phyloP scores from a whole-genome alignment of 2,888 invertebrate species.

The Caenorhabditis doughertyi region DNA sequence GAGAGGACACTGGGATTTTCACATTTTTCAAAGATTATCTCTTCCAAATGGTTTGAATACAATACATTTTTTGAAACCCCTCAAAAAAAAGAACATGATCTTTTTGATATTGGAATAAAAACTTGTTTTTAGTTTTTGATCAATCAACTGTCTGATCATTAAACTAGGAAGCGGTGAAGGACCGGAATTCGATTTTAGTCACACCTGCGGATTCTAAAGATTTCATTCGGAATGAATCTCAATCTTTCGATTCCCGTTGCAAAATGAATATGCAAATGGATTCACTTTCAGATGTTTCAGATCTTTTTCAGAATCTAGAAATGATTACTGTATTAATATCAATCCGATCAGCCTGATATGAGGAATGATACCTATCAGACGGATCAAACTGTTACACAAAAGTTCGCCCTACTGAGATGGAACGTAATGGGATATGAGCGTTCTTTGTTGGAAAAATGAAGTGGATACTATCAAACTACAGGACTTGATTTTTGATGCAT shows the following conservation, averaged over 20 bases:
- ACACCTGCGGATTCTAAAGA: constrained; percentile 11
- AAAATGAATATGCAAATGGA: not conserved
- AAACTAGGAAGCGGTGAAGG: constrained; percentile 23
- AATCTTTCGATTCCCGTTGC: constrained; percentile 12
- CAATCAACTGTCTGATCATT: constrained; percentile 61
- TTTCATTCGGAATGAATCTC: constrained; percentile 1
- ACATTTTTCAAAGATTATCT: constrained; percentile 6
- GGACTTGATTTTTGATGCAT: too few relatives aligned
- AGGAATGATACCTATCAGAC: too few relatives aligned
- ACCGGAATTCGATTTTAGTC: constrained; percentile 33
- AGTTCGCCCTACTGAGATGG: too few relatives aligned
- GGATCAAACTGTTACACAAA: too few relatives aligned
- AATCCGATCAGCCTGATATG: too few relatives aligned
- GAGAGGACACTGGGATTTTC: constrained; percentile 8
- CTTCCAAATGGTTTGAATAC: not conserved
- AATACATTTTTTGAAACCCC: not conserved
- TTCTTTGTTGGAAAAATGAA: too few relatives aligned
- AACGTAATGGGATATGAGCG: too few relatives aligned
- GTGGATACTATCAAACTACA: too few relatives aligned
- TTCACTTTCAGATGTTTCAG: constrained; percentile 23
- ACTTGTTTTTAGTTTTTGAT: constrained; percentile 58
- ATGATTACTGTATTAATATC: not conserved
- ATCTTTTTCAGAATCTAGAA: not conserved
- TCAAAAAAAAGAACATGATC: too few relatives aligned
- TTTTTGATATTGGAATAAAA: constrained; percentile 22